Percentiles rank a stretch among this genome's conserved stretches.
Conservation (phyloP, 1,140 invertebrate species). For the Pteromalus puparum region DNA sequence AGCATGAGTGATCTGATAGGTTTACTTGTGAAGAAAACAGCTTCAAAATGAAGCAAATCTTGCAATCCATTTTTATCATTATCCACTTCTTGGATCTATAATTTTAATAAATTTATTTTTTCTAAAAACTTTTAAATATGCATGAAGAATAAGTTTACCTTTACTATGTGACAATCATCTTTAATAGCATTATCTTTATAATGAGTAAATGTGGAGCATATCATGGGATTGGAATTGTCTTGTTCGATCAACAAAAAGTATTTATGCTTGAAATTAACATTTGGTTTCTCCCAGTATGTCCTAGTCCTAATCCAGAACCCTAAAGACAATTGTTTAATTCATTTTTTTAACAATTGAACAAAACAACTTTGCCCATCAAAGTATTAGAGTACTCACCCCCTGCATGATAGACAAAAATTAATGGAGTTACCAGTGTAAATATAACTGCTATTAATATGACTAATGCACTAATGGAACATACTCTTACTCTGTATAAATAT, state of each 20-base stretch:
- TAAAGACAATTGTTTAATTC: slow-evolving; percentile 45
- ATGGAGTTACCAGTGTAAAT: slow-evolving; percentile 61
- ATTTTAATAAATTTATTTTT: background rate
- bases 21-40: slow-evolving; percentile 70
- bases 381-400: slow-evolving; percentile 63
- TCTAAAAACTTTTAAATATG: no score
- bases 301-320: slow-evolving; percentile 70
- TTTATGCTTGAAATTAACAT: slow-evolving; percentile 68
- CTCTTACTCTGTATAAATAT: slow-evolving; percentile 68
- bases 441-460: slow-evolving; percentile 61
- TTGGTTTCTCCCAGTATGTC: slow-evolving; percentile 66
- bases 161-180: slow-evolving; percentile 63
- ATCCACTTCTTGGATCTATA: slow-evolving; percentile 77
- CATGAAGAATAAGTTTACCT: no score
- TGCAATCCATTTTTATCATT: slow-evolving; percentile 75
- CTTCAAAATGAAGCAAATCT: slow-evolving; percentile 75
- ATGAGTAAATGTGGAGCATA: slow-evolving; percentile 69
- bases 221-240: slow-evolving; percentile 60
- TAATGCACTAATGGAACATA: slow-evolving; percentile 63
- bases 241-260: slow-evolving; percentile 69
- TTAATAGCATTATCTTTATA: slow-evolving; percentile 69
- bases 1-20: slow-evolving; percentile 74
- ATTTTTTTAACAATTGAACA: background rate
- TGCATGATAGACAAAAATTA: slow-evolving; percentile 66
- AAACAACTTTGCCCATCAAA: background rate